Evolutionary conservation across 2,797 vertebrate genomes (phyloP).

Genomic region (Sebastes flavidus): DNA sequence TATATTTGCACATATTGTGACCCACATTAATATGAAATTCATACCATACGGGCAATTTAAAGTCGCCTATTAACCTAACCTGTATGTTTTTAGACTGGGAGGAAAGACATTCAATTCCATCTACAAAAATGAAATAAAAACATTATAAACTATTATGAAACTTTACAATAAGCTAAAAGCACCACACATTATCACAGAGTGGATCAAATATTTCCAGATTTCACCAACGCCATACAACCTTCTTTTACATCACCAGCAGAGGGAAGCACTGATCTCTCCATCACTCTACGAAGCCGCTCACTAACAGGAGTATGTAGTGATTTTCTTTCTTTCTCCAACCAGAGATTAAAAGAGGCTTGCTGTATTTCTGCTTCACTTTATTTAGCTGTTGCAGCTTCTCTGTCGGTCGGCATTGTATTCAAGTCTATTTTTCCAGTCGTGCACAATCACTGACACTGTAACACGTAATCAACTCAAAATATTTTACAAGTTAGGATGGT

Average conservation of each 20-base stretch:
- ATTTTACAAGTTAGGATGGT: not conserved
- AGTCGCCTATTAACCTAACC: not conserved
- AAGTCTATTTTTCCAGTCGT: not conserved
- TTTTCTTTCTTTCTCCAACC: not conserved
- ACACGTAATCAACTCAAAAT: not conserved
- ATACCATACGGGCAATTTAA: not conserved
- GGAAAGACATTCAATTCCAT: not conserved
- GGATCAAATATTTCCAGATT: not conserved
- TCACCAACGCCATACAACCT: not conserved
- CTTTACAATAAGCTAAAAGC: not conserved
- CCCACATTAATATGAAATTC: not conserved
- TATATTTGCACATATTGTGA: not conserved
- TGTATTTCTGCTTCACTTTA: not conserved
- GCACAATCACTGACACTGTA: not conserved
- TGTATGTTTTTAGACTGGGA: not conserved
- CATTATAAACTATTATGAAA: not conserved
- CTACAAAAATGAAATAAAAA: not conserved
- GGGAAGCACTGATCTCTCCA: constrained; percentile 46
- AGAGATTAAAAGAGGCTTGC: not conserved
- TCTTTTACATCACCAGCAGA: constrained; percentile 59
- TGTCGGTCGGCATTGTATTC: not conserved
- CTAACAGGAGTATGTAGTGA: not conserved
- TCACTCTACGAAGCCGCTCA: not conserved
- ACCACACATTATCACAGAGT: too few relatives aligned
- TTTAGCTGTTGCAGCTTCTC: not conserved